Evolutionary conservation across 2,888 invertebrate species (phyloP), one percentile per base, ranked within the genome.

Genomic region (Thelaira solivaga): DNA sequence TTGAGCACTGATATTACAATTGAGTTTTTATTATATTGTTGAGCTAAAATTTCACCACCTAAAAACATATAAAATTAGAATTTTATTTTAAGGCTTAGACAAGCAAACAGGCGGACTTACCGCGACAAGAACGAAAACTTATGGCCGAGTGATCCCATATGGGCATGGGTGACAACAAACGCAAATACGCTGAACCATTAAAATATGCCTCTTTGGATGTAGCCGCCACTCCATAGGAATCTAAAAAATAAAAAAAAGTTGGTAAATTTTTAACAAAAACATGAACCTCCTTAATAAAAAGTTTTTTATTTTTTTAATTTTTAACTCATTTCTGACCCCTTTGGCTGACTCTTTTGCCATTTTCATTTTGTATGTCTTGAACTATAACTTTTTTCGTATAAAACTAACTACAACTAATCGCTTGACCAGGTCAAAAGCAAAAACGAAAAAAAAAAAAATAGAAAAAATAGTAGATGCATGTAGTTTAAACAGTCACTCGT

Each of bases 71-170:
- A 51, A 31, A 31, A 16, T 10, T 2, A 1, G 4, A 13, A 8
- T 41, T n/a, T n/a, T n/a, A n/a, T n/a, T n/a, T n/a, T n/a, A n/a
- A n/a, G n/a, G n/a, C n/a, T n/a, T n/a, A n/a, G n/a, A n/a, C n/a
- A n/a, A n/a, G n/a, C n/a, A n/a, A n/a, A n/a, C n/a, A n/a, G n/a
- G n/a, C n/a, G n/a, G n/a, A 69, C 73, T 74, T 86, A 94, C 94
- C 94, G 82, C 92, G 92, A 89, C 96, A 96, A 5, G 94, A 94
- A 83, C 94, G 91, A 89, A 95, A 95, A 89, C 94, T 95, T 83
- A 96, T 91, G 24, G 95, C 95, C 80, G 94, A 94, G 84, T 95
- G 94, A 86, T 93, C 92, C 88, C 94, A 94, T 83, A 95, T 92
- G 73, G 94, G 93, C 86, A 95, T 92, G 69, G 94, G 93, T 76